These are phyloP conservation scores for Oceanodroma tethys DNA, from an alignment of 2,113 vertebrate genomes.

Conservation along the genomic window DNA sequence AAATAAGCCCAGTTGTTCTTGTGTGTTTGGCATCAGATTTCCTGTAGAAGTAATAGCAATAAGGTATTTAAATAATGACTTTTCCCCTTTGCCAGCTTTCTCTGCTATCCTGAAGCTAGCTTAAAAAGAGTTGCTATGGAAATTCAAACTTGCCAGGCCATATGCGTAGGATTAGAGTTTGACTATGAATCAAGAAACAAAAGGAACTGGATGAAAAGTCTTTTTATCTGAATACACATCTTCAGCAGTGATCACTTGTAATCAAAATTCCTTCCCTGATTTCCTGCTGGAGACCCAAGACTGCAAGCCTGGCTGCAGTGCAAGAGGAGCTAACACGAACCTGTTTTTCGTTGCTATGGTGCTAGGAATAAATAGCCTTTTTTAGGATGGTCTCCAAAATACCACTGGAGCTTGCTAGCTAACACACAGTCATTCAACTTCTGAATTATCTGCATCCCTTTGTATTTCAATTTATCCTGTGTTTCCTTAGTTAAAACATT, in stretches of 20 bases:
- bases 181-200: slow-evolving; percentile 32
- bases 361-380: neutral
- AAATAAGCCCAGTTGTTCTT: neutral
- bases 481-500: neutral
- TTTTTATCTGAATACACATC: slow-evolving; percentile 28
- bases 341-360: neutral
- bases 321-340: neutral
- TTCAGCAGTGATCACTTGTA: slow-evolving; percentile 6
- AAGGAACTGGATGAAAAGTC: slow-evolving; percentile 12
- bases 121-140: slow-evolving; percentile 12
- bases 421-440: neutral
- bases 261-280: slow-evolving; percentile 16
- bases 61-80: slow-evolving; percentile 17
- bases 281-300: neutral
- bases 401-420: neutral
- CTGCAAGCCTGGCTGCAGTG: neutral
- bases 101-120: neutral
- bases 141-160: neutral
- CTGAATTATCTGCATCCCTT: neutral
- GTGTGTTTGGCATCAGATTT: neutral
- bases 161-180: neutral
- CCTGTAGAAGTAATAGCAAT: neutral
- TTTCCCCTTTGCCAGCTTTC: slow-evolving; percentile 25
- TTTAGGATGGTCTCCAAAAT: neutral
- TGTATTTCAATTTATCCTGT: neutral